These are phyloP conservation scores for Cheilinus undulatus DNA, from an alignment of 2,113 vertebrate genomes.

Conservation along the genomic window DNA sequence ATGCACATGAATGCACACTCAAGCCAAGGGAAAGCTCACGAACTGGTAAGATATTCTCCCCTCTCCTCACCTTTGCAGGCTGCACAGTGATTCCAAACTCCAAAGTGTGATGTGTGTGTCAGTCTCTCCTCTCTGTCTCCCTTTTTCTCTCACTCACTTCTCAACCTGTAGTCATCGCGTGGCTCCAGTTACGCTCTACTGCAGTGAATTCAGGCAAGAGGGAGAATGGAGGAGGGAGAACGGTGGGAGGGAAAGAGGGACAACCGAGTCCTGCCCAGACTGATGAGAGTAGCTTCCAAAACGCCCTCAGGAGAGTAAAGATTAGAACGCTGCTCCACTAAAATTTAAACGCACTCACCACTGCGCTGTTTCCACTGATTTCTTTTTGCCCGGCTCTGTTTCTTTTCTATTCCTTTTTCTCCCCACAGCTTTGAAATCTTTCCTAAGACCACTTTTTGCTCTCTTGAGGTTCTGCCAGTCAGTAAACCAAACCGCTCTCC, in stretches of 20 bases:
- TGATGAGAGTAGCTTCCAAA: constrained; percentile 75
- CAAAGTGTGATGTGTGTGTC: constrained; percentile 66
- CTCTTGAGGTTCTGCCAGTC: constrained; percentile 54
- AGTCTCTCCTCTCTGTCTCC: constrained; percentile 66
- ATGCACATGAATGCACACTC: constrained; percentile 36
- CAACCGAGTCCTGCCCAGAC: constrained; percentile 76
- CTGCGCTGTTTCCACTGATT: constrained; percentile 49
- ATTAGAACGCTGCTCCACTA: constrained; percentile 47
- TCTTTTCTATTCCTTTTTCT: constrained; percentile 30
- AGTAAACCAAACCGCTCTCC: constrained; percentile 30
- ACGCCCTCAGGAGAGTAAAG: constrained; percentile 66
- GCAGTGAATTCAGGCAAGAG: constrained; percentile 61
- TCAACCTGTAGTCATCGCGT: constrained; percentile 80
- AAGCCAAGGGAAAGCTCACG: constrained; percentile 38
- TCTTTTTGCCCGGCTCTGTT: no score
- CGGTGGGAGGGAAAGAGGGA: constrained; percentile 68
- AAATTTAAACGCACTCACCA: constrained; percentile 53
- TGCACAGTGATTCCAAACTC: constrained; percentile 77
- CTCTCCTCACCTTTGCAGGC: constrained; percentile 76
- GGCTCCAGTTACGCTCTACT: constrained; percentile 77
- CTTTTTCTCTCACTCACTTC: constrained; percentile 72
- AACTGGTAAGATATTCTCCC: constrained; percentile 41
- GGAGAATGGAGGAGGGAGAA: constrained; percentile 50
- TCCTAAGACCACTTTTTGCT: constrained; percentile 40
- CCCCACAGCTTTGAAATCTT: constrained; percentile 45